Conservation (phyloP, 2,888 invertebrate genomes). For the Agrenia bidenticulata region DNA sequence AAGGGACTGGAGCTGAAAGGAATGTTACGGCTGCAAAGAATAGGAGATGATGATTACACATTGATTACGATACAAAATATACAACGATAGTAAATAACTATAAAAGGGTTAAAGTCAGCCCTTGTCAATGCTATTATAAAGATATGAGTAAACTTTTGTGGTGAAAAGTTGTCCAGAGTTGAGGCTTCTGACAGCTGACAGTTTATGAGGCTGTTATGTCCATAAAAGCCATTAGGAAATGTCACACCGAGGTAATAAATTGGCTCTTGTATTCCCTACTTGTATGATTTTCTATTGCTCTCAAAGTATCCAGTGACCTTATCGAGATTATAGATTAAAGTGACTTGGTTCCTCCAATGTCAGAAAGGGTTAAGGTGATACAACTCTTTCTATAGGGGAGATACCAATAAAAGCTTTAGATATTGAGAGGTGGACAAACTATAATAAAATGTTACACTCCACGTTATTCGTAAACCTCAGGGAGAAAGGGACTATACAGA, state of each 20-base stretch:
- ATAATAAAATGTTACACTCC: too few relatives aligned
- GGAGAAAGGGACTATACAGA: too few relatives aligned
- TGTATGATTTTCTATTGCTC: neutral
- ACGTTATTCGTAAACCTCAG: too few relatives aligned
- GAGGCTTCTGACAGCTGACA: conserved; percentile 47
- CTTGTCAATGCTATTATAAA: neutral
- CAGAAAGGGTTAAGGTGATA: neutral
- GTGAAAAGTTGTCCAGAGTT: conserved; percentile 49
- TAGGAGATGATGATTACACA: neutral
- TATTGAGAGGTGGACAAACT: too few relatives aligned
- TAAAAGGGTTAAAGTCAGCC: neutral
- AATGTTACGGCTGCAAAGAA: neutral
- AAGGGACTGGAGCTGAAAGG: too few relatives aligned
- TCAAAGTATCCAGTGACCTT: neutral
- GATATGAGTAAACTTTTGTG: conserved; percentile 21
- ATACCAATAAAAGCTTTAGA: too few relatives aligned
- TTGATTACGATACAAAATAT: neutral
- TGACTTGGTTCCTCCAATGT: neutral
- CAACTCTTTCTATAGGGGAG: too few relatives aligned
- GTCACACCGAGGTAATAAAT: conserved; percentile 51
- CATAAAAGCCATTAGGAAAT: conserved; percentile 53
- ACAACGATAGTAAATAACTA: too few relatives aligned
- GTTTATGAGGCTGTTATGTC: conserved; percentile 52
- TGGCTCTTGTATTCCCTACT: conserved; percentile 47
- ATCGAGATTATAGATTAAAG: neutral